Base-by-base conservation (phyloP, 2,888 invertebrate genomes). In the Coelinius sp. region DNA sequence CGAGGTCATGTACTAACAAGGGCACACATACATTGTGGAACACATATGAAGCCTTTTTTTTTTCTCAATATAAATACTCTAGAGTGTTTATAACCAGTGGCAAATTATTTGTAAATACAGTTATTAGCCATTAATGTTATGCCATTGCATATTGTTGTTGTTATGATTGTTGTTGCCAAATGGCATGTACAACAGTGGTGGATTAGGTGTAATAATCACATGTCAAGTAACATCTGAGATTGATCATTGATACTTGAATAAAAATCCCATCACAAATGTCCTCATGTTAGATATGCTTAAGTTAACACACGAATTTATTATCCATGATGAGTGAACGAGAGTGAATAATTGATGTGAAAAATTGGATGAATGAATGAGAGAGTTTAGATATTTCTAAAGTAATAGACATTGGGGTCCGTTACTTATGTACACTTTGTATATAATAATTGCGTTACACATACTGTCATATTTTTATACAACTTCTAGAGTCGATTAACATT, bases 1-100 rank as follows among this genome's bases (percentile, higher is more conserved):
- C 89, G 97, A 98, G 92, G 97, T 98, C 83, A 93, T 96, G 88
- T 97, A 96, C 90, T 95, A 76, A 74, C 72, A 41, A 70, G 70
- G 65, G 59, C 65, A 53, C 68, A 71, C 52, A 46, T 17, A 68
- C 24, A 65, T 22, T 22, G 14, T 14, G 6, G 10, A 24, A 22
- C 63, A 31, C 49, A 44, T 64, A 35, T 25, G 31, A 41, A 69
- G 44, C 38, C 63, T 62, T n/a, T n/a, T n/a, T n/a, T n/a, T n/a
- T n/a, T 22, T 63, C 64, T 65, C 70, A 35, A 24, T 27, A 31
- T 14, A 31, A 31, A 59, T 20, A 35, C 59, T 59, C 17, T 17
- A 22, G 17, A 63, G 41, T 24, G 24, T 20, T 8, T 63, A 25
- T 31, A 27, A 70, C 46, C 63, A 63, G 59, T 66, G 35, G 20